Conservation (phyloP, 2,888 invertebrate species). For the Onthophagus sagittarius region DNA sequence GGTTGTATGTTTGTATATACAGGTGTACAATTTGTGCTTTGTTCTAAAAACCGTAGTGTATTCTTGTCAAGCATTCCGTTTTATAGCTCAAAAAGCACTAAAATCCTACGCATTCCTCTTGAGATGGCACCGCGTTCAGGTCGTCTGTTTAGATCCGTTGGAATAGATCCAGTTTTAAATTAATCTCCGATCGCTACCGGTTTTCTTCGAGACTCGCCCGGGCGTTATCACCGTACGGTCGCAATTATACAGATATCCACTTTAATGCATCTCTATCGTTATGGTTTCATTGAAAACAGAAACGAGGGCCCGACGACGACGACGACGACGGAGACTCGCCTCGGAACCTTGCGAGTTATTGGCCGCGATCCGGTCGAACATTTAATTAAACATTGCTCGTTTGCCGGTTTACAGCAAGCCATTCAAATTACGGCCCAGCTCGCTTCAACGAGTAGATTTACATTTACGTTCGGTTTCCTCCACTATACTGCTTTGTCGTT, state of each 20-base stretch:
- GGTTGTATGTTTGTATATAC: no score
- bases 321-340: not conserved
- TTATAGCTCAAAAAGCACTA: not conserved
- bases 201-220: not conserved
- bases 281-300: not conserved
- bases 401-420: not conserved
- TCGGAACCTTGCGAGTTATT: not conserved
- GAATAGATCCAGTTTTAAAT: constrained; percentile 14
- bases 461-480: not conserved
- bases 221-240: constrained; percentile 8
- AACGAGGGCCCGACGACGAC: not conserved
- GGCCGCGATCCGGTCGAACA: not conserved
- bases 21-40: not conserved
- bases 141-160: not conserved
- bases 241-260: not conserved
- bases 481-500: not conserved
- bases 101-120: not conserved
- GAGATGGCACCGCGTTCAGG: not conserved
- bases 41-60: not conserved
- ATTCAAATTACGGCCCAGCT: not conserved
- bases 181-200: constrained; percentile 11
- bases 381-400: not conserved
- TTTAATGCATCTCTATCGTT: not conserved
- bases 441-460: not conserved
- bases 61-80: not conserved